A percentile compares a stretch with the other conserved stretches of the same genome.
Conservation (phyloP, 2,113 vertebrate genomes). For the Clupea harengus region DNA sequence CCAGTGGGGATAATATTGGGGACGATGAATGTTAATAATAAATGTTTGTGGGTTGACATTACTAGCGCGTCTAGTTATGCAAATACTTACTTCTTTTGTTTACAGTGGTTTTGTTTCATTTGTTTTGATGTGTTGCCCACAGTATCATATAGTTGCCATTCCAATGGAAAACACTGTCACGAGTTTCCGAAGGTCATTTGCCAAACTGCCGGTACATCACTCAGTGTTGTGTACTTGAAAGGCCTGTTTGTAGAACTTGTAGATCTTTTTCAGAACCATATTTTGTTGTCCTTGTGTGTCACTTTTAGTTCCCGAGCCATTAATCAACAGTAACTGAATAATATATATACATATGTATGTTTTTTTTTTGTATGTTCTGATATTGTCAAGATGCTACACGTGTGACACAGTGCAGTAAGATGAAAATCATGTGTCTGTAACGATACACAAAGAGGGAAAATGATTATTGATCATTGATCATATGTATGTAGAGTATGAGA, state of each 20-base stretch:
- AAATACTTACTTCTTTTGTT: slow-evolving; percentile 61
- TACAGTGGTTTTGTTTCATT: slow-evolving; percentile 54
- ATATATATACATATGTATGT: not conserved
- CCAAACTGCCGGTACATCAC: slow-evolving; percentile 52
- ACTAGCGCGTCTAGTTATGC: slow-evolving; percentile 69
- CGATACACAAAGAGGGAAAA: not conserved
- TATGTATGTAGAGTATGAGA: not conserved
- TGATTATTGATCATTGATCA: slow-evolving; percentile 2
- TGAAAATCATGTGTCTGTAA: slow-evolving; percentile 23
- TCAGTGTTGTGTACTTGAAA: slow-evolving; percentile 25
- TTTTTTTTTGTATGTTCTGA: not conserved
- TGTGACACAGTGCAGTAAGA: not conserved
- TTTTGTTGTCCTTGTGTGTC: not conserved
- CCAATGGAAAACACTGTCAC: not conserved
- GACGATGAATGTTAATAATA: slow-evolving; percentile 69
- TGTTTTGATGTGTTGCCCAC: slow-evolving; percentile 59
- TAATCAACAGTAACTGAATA: slow-evolving; percentile 10
- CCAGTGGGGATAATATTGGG: slow-evolving; percentile 41
- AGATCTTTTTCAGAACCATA: not conserved
- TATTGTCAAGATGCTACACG: not conserved
- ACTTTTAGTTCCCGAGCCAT: not conserved
- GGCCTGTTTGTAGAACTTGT: not conserved
- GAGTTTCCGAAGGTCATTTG: slow-evolving; percentile 24
- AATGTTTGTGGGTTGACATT: slow-evolving; percentile 57
- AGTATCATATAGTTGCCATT: slow-evolving; percentile 53